Conservation (phyloP, 2,113 vertebrate genomes). For the Thryonomys swinderianus region DNA sequence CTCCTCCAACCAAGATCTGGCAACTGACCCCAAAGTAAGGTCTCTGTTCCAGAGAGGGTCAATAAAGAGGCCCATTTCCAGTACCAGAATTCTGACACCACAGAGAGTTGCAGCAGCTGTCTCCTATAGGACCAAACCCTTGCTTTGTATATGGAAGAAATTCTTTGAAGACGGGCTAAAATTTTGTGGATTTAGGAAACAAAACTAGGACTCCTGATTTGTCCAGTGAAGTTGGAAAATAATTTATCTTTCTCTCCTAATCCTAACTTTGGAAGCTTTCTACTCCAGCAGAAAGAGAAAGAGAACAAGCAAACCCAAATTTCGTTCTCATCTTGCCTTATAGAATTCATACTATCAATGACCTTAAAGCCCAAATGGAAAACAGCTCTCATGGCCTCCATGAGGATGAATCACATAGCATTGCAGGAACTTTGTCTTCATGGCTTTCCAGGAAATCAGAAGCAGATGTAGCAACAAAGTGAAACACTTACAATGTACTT, state of each 20-base stretch:
- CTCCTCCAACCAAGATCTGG: not conserved
- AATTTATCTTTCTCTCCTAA: constrained; percentile 3
- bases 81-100: not conserved
- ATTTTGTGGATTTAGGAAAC: not conserved
- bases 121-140: not conserved
- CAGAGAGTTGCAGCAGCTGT: not conserved
- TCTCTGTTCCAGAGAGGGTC: not conserved
- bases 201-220: not conserved
- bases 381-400: not conserved
- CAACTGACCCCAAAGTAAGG: not conserved
- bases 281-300: not conserved
- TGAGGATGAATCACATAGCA: not conserved
- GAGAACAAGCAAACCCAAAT: not conserved
- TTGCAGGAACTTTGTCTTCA: not conserved
- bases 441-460: not conserved
- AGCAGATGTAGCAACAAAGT: not conserved
- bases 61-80: not conserved
- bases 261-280: not conserved
- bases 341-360: not conserved
- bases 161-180: not conserved
- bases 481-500: not conserved
- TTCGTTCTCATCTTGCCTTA: not conserved
- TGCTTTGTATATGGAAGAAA: not conserved
- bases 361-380: not conserved
- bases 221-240: not conserved